phyloP scores from a whole-genome alignment of 2,888 invertebrate species.

The Noctua comes region DNA sequence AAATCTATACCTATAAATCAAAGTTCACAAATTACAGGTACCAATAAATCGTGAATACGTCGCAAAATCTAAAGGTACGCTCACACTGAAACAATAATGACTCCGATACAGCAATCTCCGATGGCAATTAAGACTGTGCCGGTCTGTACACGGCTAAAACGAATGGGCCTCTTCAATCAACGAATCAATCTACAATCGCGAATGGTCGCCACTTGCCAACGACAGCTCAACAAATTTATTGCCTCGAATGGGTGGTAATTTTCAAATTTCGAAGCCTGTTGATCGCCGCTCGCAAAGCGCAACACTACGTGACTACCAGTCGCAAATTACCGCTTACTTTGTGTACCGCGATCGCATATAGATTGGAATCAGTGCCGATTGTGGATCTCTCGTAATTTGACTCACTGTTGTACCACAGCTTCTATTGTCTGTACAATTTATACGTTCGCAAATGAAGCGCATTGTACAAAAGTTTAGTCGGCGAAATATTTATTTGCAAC shows the following conservation, averaged over 20 bases:
- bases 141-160: conserved; percentile 84
- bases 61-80: conserved; percentile 66
- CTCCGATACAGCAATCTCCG: conserved; percentile 85
- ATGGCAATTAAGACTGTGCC: conserved; percentile 87
- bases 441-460: conserved; percentile 59
- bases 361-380: conserved; percentile 66
- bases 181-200: conserved; percentile 90
- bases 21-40: conserved; percentile 35
- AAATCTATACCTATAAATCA: conserved; percentile 40
- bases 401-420: conserved; percentile 57
- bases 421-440: conserved; percentile 60
- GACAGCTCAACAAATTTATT: conserved; percentile 89
- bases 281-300: conserved; percentile 77
- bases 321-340: conserved; percentile 74
- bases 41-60: conserved; percentile 35
- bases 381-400: conserved; percentile 63
- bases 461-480: conserved; percentile 57
- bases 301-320: conserved; percentile 67
- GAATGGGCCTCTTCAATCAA: conserved; percentile 90
- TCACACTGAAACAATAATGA: conserved; percentile 75
- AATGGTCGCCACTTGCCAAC: conserved; percentile 88
- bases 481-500: conserved; percentile 50
- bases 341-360: conserved; percentile 67
- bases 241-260: conserved; percentile 86
- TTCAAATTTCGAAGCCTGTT: conserved; percentile 88